These are phyloP conservation scores for Prorops nasuta DNA, from an alignment of 1,140 invertebrate genomes.

Conservation along the genomic window DNA sequence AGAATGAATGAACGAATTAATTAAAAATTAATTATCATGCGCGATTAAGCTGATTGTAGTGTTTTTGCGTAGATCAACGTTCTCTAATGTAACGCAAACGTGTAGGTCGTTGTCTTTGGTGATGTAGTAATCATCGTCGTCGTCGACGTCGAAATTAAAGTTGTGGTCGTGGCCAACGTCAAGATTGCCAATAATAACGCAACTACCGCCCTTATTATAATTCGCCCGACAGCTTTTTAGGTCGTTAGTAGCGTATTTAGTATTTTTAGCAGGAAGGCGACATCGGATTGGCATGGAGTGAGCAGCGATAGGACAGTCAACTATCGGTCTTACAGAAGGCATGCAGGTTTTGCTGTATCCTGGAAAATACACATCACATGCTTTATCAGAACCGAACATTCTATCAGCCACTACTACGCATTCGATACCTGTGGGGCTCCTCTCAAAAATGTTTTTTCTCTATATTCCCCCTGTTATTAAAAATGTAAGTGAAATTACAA, in stretches of 20 bases:
- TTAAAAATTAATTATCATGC: too few relatives aligned
- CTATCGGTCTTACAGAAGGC: constrained; percentile 57
- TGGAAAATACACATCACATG: constrained; percentile 56
- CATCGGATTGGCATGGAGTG: constrained; percentile 49
- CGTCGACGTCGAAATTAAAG: constrained; percentile 27
- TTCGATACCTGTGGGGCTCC: too few relatives aligned
- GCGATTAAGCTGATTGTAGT: constrained; percentile 21
- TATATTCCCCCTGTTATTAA: too few relatives aligned
- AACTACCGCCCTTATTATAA: constrained; percentile 28
- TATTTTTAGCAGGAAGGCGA: constrained; percentile 50
- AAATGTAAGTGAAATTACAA: too few relatives aligned
- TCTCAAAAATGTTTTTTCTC: too few relatives aligned
- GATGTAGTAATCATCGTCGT: constrained; percentile 12
- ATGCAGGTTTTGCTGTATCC: constrained; percentile 55
- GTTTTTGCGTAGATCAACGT: constrained; percentile 22
- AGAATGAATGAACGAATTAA: not conserved
- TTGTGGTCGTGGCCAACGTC: too few relatives aligned
- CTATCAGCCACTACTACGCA: too few relatives aligned
- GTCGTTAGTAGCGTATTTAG: constrained; percentile 45
- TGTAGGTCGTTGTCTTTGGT: constrained; percentile 29
- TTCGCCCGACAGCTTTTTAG: too few relatives aligned
- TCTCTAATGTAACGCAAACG: constrained; percentile 31
- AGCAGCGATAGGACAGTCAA: constrained; percentile 53
- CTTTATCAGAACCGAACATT: constrained; percentile 47
- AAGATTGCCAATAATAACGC: constrained; percentile 34